Conservation (phyloP, 2,113 vertebrate species). For the Microtus montanus region DNA sequence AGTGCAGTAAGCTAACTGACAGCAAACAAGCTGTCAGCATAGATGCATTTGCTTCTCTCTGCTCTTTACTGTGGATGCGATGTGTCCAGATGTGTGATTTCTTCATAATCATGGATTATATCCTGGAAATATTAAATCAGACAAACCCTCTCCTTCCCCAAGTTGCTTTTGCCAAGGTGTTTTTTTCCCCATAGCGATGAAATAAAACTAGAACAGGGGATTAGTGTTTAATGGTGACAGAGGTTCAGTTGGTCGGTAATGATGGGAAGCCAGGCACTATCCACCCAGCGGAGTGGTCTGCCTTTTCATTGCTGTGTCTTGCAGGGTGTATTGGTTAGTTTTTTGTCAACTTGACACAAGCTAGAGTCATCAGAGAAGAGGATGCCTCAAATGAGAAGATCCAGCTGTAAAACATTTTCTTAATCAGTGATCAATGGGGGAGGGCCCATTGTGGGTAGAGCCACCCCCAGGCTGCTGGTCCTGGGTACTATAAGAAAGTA, state of each 20-base stretch:
- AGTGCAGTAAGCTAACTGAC: background rate
- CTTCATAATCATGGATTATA: too few species aligned
- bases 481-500: background rate
- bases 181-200: background rate
- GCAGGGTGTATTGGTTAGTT: background rate
- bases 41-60: background rate
- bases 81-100: background rate
- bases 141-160: background rate
- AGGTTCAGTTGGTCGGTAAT: background rate
- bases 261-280: fast-evolving
- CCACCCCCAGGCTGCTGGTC: background rate
- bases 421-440: background rate
- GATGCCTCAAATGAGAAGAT: background rate
- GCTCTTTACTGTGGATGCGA: background rate
- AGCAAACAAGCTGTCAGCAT: background rate
- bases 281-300: background rate
- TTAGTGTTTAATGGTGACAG: background rate
- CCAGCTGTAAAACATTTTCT: background rate
- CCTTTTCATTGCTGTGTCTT: fast-evolving
- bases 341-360: background rate
- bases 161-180: background rate
- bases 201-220: background rate
- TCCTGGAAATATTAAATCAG: background rate
- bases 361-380: background rate
- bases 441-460: background rate